phyloP scores from a whole-genome alignment of 2,113 vertebrate species.

The Phalacrocorax pelagicus region DNA sequence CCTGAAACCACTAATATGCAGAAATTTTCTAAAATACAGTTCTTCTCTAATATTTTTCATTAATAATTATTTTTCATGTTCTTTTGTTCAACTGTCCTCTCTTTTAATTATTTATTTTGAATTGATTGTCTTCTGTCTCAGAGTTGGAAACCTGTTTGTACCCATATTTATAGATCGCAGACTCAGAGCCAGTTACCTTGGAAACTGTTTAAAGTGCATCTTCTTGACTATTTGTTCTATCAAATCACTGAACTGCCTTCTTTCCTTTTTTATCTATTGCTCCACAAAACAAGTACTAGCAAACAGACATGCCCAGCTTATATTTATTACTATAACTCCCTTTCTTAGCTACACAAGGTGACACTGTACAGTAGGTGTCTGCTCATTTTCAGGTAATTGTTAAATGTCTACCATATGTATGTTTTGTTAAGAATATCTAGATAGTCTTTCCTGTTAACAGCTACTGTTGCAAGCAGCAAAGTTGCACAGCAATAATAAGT shows the following conservation, averaged over 20 bases:
- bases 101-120: neutral
- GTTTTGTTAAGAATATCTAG: neutral
- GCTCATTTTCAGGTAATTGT: neutral
- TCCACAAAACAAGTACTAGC: neutral
- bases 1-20: neutral
- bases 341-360: neutral
- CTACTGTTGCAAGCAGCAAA: neutral
- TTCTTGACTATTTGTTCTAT: slow-evolving; percentile 48
- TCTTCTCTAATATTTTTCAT: neutral
- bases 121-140: slow-evolving; percentile 10
- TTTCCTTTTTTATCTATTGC: neutral
- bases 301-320: neutral
- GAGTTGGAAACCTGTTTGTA: slow-evolving; percentile 1
- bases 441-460: neutral
- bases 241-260: slow-evolving; percentile 3
- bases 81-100: neutral
- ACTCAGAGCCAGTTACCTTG: slow-evolving; percentile 59
- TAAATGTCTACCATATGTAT: neutral
- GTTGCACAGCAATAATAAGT: neutral
- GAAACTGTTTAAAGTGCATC: slow-evolving; percentile 60
- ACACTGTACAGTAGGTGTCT: neutral
- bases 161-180: slow-evolving; percentile 44
- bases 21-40: neutral
- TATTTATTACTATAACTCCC: neutral
- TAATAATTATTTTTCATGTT: neutral